Evolutionary conservation across 64 coral and sea anemone species (phyloP).

Genomic region (Montipora efflorescens): DNA sequence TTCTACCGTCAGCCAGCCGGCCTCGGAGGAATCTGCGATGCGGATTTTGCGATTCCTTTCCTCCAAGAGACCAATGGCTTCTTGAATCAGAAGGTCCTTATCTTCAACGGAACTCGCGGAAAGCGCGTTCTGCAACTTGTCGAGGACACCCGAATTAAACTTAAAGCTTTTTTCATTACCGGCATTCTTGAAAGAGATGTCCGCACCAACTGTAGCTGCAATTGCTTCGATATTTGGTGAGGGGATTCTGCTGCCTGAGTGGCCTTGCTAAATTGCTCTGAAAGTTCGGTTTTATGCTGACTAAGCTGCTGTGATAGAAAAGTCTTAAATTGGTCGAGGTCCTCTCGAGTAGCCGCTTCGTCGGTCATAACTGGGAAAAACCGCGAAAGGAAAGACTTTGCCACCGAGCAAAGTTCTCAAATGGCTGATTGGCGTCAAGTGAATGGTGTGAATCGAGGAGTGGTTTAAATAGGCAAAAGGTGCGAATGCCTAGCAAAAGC

Average conservation of each 20-base stretch:
- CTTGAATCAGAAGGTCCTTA: no score
- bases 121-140: no score
- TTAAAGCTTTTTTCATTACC: neutral
- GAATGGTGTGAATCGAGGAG: no score
- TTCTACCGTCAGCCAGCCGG: conserved; percentile 34
- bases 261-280: neutral
- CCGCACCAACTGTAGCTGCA: no score
- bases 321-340: neutral
- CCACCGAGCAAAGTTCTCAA: no score
- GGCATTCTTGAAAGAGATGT: neutral
- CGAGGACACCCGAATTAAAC: neutral
- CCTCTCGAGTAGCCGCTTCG: neutral
- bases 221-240: conserved; percentile 19
- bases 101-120: no score
- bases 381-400: neutral
- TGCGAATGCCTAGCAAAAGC: no score
- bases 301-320: neutral
- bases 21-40: conserved; percentile 32
- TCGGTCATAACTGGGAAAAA: neutral
- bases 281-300: neutral
- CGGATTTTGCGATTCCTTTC: no score
- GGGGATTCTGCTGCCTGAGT: neutral
- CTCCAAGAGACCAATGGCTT: no score
- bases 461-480: no score
- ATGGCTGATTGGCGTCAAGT: no score